Evolutionary conservation across 2,888 invertebrate genomes (phyloP).

Genomic region (Amphipyra tragopoginis): DNA sequence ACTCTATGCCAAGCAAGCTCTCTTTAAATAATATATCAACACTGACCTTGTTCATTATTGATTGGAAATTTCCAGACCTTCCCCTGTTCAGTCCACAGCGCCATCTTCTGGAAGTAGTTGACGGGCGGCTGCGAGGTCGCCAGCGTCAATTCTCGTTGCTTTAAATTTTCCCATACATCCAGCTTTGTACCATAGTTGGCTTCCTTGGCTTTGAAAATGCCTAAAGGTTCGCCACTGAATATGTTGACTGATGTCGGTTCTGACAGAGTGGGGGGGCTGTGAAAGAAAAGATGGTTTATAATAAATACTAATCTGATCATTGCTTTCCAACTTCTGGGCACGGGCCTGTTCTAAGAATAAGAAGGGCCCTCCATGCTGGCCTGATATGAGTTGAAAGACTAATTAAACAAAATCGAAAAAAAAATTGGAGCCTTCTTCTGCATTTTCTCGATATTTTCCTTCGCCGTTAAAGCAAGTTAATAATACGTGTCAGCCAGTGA

Average conservation of each 20-base stretch:
- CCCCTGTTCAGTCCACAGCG: conserved; percentile 97
- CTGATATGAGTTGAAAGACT: too few species aligned
- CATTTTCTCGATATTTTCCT: too few species aligned
- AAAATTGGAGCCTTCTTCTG: too few species aligned
- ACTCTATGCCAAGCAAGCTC: too few species aligned
- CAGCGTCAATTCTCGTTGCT: conserved; percentile 92
- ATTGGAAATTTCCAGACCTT: conserved; percentile 99
- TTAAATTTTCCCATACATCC: conserved; percentile 92
- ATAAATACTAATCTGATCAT: too few species aligned
- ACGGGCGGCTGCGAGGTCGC: conserved; percentile 93
- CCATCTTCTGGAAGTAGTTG: conserved; percentile 98
- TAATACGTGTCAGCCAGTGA: too few species aligned
- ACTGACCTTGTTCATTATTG: conserved; percentile 97
- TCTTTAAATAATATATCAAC: neutral
- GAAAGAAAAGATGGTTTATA: neutral
- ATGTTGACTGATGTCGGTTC: conserved; percentile 88
- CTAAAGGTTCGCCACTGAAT: conserved; percentile 91
- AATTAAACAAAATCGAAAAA: too few species aligned
- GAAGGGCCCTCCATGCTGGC: too few species aligned
- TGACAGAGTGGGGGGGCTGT: conserved; percentile 36
- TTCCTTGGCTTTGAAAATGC: conserved; percentile 90
- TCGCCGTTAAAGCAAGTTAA: too few species aligned
- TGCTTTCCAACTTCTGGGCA: too few species aligned
- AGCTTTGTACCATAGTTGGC: conserved; percentile 83
- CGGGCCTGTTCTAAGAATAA: too few species aligned